These are phyloP conservation scores for Chaetoderma sp. DNA, from an alignment of 2,888 invertebrate species.

Conservation along the genomic window DNA sequence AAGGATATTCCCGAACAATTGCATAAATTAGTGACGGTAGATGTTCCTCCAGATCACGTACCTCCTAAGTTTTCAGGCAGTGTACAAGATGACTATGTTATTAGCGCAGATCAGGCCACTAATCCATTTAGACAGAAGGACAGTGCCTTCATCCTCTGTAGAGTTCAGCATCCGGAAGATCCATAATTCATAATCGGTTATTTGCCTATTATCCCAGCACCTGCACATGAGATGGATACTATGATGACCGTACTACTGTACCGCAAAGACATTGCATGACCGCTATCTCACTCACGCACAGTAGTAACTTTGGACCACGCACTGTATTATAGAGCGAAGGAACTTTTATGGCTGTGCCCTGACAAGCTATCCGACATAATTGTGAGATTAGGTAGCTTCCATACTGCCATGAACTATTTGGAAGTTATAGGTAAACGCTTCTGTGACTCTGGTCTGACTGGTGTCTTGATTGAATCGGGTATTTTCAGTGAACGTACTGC, in stretches of 20 bases:
- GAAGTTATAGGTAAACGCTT: constrained; percentile 18
- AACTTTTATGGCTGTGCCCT: constrained; percentile 10
- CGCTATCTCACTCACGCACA: neutral
- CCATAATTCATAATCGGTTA: neutral
- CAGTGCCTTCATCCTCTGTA: neutral
- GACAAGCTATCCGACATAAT: constrained; percentile 5
- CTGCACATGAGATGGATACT: constrained; percentile 23
- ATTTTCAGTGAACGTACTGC: constrained; percentile 19
- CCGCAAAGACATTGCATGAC: neutral
- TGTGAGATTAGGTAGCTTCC: constrained; percentile 14
- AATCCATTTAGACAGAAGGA: neutral
- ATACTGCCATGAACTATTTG: constrained; percentile 26
- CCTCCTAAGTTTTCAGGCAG: neutral
- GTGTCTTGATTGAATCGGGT: constrained; percentile 24
- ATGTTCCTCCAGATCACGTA: neutral
- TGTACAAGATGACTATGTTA: neutral
- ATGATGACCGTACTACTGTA: constrained; percentile 14
- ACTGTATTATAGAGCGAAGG: constrained; percentile 12
- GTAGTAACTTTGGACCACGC: constrained; percentile 14
- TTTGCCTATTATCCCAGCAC: constrained; percentile 20
- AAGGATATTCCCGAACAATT: neutral
- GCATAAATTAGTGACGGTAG: neutral
- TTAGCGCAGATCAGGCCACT: neutral
- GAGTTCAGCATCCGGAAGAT: neutral
- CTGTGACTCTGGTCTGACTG: constrained; percentile 19